A percentile compares a stretch with the other conserved stretches of the same genome.
Conservation (phyloP, 1,140 invertebrate species). For the Ctenoplectra terminalis region DNA sequence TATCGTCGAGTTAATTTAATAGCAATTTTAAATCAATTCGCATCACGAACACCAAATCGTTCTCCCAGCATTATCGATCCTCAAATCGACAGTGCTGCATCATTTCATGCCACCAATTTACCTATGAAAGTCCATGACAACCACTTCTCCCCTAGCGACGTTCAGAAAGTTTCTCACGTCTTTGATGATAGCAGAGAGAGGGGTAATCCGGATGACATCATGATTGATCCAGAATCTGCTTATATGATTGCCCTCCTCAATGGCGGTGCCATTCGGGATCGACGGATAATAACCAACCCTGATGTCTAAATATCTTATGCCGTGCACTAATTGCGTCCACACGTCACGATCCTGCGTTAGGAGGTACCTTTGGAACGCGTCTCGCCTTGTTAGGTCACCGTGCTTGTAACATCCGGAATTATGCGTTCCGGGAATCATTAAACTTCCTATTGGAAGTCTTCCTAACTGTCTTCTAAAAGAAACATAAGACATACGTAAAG, state of each 20-base stretch:
- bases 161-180: slow-evolving; percentile 87
- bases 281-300: slow-evolving; percentile 85
- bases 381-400: slow-evolving; percentile 76
- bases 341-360: slow-evolving; percentile 89
- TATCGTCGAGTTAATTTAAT: not conserved
- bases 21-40: not conserved
- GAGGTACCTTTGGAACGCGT: slow-evolving; percentile 82
- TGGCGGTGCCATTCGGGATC: slow-evolving; percentile 67
- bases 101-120: slow-evolving; percentile 40
- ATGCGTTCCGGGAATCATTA: slow-evolving; percentile 88
- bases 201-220: slow-evolving; percentile 86
- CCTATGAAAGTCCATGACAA: slow-evolving; percentile 88
- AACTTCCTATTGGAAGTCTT: slow-evolving; percentile 82
- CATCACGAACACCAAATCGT: not conserved
- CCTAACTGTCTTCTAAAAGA: slow-evolving; percentile 82
- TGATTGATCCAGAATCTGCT: slow-evolving; percentile 89
- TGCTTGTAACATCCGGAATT: slow-evolving; percentile 86
- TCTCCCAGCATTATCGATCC: slow-evolving; percentile 3
- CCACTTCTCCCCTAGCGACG: slow-evolving; percentile 85
- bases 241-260: slow-evolving; percentile 66
- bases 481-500: not conserved
- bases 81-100: not conserved
- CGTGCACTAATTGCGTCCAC: slow-evolving; percentile 91
- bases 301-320: slow-evolving; percentile 91
- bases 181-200: slow-evolving; percentile 85